These are phyloP conservation scores for Engystomops pustulosus DNA, from an alignment of 2,113 vertebrate genomes.

Conservation along the genomic window DNA sequence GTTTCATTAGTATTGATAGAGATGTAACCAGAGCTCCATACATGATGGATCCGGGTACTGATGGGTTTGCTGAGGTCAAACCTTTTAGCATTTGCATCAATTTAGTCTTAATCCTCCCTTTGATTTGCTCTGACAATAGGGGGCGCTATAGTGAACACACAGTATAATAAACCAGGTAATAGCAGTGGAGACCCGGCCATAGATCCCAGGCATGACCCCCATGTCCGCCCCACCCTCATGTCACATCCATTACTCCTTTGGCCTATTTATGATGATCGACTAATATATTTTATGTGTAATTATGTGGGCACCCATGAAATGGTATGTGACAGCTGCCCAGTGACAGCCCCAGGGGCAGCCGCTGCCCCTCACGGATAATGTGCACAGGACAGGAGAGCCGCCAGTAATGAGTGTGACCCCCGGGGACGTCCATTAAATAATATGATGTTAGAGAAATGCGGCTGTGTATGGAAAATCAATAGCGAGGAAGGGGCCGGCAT, in stretches of 20 bases:
- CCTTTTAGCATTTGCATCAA: background rate
- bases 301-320: conserved; percentile 26
- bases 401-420: conserved; percentile 37
- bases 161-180: no score
- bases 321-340: conserved; percentile 36
- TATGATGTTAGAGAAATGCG: conserved; percentile 39
- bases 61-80: background rate
- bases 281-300: conserved; percentile 37
- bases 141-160: background rate
- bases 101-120: background rate
- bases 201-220: no score
- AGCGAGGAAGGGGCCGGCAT: background rate
- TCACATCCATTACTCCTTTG: background rate
- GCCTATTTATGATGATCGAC: conserved; percentile 9
- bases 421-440: conserved; percentile 53
- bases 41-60: background rate
- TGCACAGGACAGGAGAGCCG: conserved; percentile 2
- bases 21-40: background rate
- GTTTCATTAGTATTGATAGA: background rate
- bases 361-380: conserved; percentile 34
- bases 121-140: background rate
- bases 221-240: no score
- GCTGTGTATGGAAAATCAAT: conserved; percentile 58
- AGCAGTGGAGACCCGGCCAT: no score
- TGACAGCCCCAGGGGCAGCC: background rate